Percentiles rank a stretch among this genome's conserved stretches.
These are phyloP conservation scores for Drosophila rellima DNA, from an alignment of 2,888 invertebrate species.

Conservation along the genomic window DNA sequence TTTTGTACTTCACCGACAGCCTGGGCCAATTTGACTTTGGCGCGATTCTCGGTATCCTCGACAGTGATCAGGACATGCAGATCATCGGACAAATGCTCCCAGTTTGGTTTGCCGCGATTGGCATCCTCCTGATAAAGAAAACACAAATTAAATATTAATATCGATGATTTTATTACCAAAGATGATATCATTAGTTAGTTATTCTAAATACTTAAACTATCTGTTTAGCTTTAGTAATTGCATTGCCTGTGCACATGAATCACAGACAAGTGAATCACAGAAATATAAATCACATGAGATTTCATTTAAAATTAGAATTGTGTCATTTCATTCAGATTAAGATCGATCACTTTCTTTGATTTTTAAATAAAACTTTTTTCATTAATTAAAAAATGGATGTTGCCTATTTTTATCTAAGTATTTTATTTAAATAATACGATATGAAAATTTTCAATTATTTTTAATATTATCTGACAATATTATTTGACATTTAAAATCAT, in stretches of 20 bases:
- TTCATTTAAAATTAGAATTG: conserved; percentile 17
- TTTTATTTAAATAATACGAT: too few species aligned
- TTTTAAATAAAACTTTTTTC: not conserved
- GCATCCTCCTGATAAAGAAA: conserved; percentile 94
- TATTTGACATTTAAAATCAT: too few species aligned
- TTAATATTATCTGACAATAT: too few species aligned
- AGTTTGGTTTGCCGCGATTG: conserved; percentile 99
- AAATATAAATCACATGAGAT: conserved; percentile 3
- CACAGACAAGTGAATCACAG: conserved; percentile 12
- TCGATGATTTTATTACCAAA: not conserved
- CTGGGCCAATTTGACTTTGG: conserved; percentile 96
- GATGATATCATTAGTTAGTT: conserved; percentile 15
- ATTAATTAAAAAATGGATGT: not conserved
- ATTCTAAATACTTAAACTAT: conserved; percentile 1
- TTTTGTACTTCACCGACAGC: conserved; percentile 99
- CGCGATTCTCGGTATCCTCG: conserved; percentile 99
- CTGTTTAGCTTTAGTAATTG: conserved; percentile 5
- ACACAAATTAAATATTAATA: not conserved
- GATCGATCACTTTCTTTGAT: not conserved
- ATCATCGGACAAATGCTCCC: conserved; percentile 99
- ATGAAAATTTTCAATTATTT: too few species aligned
- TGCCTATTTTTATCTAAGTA: too few species aligned
- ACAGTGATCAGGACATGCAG: conserved; percentile 99
- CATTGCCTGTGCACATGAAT: conserved; percentile 4
- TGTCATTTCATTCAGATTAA: conserved; percentile 10